A percentile compares a stretch with the other conserved stretches of the same genome.
Conservation (phyloP, 2,888 invertebrate species). For the Epinotia bilunana region DNA sequence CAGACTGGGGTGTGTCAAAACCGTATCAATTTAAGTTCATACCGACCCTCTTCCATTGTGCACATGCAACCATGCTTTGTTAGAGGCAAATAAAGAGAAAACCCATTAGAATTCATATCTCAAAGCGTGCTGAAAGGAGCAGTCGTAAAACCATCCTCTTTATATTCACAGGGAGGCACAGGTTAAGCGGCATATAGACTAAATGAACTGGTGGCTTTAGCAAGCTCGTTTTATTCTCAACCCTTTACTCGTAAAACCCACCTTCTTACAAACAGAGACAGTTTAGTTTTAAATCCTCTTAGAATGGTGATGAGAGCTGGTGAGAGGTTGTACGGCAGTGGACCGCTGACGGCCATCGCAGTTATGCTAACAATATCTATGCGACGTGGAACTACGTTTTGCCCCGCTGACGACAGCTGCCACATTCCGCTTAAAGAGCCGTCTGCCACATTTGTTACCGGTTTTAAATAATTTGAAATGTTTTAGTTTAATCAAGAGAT, state of each 20-base stretch:
- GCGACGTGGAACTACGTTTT: slow-evolving; percentile 28
- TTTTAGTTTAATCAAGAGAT: neutral
- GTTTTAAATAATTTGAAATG: slow-evolving; percentile 11
- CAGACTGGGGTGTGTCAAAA: slow-evolving; percentile 6
- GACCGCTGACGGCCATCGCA: slow-evolving; percentile 20
- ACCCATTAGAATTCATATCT: slow-evolving; percentile 23
- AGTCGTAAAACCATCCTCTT: slow-evolving; percentile 35
- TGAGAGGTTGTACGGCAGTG: slow-evolving; percentile 7
- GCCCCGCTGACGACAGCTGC: slow-evolving; percentile 35
- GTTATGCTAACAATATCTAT: slow-evolving; percentile 30
- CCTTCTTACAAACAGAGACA: neutral
- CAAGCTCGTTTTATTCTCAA: slow-evolving; percentile 8
- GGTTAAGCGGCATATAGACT: slow-evolving; percentile 34
- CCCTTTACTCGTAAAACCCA: neutral
- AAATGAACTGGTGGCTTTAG: slow-evolving; percentile 22
- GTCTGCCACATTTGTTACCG: slow-evolving; percentile 5
- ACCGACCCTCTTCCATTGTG: neutral
- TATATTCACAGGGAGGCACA: slow-evolving; percentile 36
- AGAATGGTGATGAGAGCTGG: neutral
- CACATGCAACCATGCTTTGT: slow-evolving; percentile 22
- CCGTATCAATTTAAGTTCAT: neutral
- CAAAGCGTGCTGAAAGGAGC: slow-evolving; percentile 30
- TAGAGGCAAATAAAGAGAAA: slow-evolving; percentile 9
- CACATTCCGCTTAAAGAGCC: slow-evolving; percentile 10
- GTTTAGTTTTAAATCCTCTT: slow-evolving; percentile 4